phyloP scores from a whole-genome alignment of 2,113 vertebrate genomes.

The Gymnogyps californianus region DNA sequence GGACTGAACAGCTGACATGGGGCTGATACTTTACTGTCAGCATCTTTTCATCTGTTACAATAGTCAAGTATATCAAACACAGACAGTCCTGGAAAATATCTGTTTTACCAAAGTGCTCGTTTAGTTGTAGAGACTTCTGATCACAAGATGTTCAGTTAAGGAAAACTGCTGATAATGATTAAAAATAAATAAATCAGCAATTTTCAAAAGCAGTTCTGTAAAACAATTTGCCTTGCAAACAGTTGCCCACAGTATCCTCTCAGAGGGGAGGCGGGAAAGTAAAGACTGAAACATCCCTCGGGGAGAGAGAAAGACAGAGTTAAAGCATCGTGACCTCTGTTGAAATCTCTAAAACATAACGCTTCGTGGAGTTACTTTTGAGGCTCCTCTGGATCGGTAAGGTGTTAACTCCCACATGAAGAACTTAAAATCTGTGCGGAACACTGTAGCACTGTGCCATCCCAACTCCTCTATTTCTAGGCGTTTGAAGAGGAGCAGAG shows the following conservation, averaged over 20 bases:
- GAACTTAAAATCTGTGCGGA: neutral
- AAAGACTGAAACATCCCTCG: neutral
- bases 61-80: neutral
- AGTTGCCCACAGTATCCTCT: neutral
- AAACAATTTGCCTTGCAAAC: neutral
- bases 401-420: neutral
- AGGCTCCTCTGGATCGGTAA: neutral
- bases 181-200: neutral
- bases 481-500: neutral
- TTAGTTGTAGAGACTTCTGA: neutral
- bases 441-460: neutral
- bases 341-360: neutral
- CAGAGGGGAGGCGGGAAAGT: neutral
- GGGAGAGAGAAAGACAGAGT: neutral
- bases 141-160: neutral
- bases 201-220: neutral
- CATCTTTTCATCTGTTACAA: neutral
- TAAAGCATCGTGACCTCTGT: fast-evolving
- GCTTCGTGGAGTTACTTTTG: neutral
- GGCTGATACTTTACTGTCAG: neutral
- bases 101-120: neutral
- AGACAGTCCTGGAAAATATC: neutral
- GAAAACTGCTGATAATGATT: neutral
- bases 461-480: neutral
- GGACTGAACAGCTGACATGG: neutral